Conservation (phyloP, 2,113 vertebrate species). For the Sorex araneus region DNA sequence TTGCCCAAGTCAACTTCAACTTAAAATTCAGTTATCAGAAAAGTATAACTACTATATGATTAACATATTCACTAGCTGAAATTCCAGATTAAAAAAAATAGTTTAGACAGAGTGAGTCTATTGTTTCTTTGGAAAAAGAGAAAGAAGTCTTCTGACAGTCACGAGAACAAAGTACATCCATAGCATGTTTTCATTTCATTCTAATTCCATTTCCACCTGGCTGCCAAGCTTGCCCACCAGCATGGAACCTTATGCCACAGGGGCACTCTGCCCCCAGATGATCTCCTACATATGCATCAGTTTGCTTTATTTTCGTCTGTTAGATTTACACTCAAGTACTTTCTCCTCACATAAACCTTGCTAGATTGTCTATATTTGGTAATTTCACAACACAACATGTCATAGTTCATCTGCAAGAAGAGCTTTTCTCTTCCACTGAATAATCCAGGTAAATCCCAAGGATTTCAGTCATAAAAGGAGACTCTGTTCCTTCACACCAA, state of each 20-base stretch:
- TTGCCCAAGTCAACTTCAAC: background rate
- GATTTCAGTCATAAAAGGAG: background rate
- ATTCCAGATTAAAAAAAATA: background rate
- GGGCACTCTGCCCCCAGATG: background rate
- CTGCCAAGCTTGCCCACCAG: background rate
- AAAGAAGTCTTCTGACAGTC: background rate
- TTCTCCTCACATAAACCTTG: background rate
- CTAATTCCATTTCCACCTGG: background rate
- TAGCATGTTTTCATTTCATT: background rate
- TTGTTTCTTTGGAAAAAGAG: conserved; percentile 1
- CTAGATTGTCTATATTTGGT: background rate
- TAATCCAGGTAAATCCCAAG: background rate
- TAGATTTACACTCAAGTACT: conserved; percentile 3
- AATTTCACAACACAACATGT: too few relatives aligned
- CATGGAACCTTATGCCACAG: rapidly evolving
- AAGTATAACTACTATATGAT: background rate
- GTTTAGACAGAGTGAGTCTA: background rate
- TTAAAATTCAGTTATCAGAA: conserved; percentile 8
- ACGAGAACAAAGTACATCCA: background rate
- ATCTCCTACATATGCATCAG: background rate
- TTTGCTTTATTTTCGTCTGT: background rate
- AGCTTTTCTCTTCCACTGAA: background rate
- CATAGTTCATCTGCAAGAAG: background rate
- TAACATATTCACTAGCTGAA: background rate
- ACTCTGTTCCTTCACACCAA: background rate